Evolutionary conservation across 92 coral and sea anemone genomes (phyloP).

Genomic region (Parazoanthus darwini): DNA sequence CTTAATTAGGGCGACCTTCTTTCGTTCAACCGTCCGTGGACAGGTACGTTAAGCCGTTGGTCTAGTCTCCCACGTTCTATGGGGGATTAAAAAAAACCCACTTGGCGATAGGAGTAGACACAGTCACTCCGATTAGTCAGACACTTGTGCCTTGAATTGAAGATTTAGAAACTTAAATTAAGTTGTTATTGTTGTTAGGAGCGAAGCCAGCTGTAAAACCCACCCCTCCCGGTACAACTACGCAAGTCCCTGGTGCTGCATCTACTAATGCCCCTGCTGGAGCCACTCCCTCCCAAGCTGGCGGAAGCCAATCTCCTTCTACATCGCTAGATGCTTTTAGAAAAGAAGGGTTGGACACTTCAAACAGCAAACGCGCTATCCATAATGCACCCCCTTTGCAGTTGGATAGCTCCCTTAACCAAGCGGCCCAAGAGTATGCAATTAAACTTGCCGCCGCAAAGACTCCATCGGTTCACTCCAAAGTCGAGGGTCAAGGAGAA

Average conservation of each 20-base stretch:
- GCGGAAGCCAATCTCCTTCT: too few species aligned
- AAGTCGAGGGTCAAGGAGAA: constrained; percentile 2
- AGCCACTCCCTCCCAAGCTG: background rate
- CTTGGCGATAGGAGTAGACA: too few species aligned
- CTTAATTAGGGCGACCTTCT: too few species aligned
- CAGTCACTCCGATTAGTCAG: too few species aligned
- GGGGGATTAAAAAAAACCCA: too few species aligned
- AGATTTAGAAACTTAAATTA: too few species aligned
- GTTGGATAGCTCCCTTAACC: constrained; percentile 18
- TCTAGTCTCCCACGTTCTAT: too few species aligned
- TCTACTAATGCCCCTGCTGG: background rate
- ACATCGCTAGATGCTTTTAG: constrained; percentile 6
- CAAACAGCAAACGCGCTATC: constrained; percentile 4
- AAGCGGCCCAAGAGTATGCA: constrained; percentile 33
- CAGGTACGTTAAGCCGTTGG: too few species aligned
- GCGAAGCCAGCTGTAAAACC: constrained; percentile 9
- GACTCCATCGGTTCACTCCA: constrained; percentile 8
- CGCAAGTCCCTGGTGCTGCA: background rate
- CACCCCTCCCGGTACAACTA: too few species aligned
- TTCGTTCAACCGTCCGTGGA: too few species aligned
- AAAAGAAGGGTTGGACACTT: constrained; percentile 9
- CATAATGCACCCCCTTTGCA: constrained; percentile 12
- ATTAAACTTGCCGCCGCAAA: constrained; percentile 16
- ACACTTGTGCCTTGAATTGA: too few species aligned
- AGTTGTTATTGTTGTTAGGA: background rate